Evolutionary conservation across 2,797 vertebrate species (phyloP), one percentile per base, ranked within the genome.

Genomic region (Phrynocephalus guinanensis): DNA sequence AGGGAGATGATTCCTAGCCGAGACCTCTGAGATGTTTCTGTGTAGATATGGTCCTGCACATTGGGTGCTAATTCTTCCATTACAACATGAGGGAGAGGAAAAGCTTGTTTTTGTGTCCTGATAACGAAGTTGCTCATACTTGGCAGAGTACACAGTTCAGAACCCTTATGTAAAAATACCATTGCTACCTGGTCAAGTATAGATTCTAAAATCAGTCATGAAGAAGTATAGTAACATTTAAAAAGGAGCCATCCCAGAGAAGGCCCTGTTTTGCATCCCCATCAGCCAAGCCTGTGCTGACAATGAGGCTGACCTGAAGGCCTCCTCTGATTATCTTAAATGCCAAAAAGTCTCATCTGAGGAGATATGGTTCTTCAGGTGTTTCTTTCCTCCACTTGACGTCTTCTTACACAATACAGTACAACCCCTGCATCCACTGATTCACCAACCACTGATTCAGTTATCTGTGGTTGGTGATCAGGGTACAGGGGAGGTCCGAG

Each of bases 141-240:
- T 81, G 13, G 33, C 26, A 66, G 20, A 60, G 9, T 10, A 38
- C 63, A 38, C 52, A 63, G 30, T 38, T 9, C 44, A 18, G 78
- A 66, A 66, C 30, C 24, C 20, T 15, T 33, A 22, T 30, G 13
- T 67, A 91, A 92, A 92, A 93, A 90, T 91, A 95, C 92, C 87
- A 83, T 84, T 44, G 22, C 81, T 90, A 90, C 38, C 89, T 67
- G 50, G 73, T 90, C 75, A 93, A 94, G 95, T 90, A 78, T 79
- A 91, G 76, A 81, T 87, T 87, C 81, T 67, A 86, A 93, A 93
- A 91, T 84, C 26, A 90, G 91, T 22, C 72, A 84, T 86, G 10
- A 80, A n/a, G n/a, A n/a, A 93, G 82, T 91, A 75, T 44, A 44
- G 38, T 24, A 9, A 75, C 33, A 75, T 44, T 44, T 44, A 4